Evolutionary conservation across 2,797 vertebrate genomes (phyloP), one percentile per base, ranked within the genome.

Genomic region (Notolabrus celidotus): DNA sequence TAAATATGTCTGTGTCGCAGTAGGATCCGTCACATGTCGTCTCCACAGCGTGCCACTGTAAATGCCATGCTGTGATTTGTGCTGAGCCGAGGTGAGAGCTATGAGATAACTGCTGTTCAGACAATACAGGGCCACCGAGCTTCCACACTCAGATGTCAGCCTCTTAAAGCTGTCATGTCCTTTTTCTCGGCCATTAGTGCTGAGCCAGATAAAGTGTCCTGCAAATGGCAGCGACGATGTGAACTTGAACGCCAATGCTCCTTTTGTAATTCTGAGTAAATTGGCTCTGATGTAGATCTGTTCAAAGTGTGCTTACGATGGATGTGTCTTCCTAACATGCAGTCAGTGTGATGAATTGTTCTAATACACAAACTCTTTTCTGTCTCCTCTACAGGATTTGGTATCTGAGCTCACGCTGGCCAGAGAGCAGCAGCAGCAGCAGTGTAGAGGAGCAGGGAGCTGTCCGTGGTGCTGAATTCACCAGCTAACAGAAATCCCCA

Each of bases 391-490:
- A 17, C 84, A 92, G 82, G 79, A 50, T 68, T 58, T 56, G 31
- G 50, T 46, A 51, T 49, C 66, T 15, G 66, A 67, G 66, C 7
- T 23, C 36, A 22, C 20, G 33, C 57, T 22, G 67, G 71, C 64
- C 71, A 19, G 14, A 74, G 60, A 22, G 54, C 42, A 46, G 45
- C 20, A 12, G 15, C 76, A 63, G 68, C 71, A 49, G 70, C 59
- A 58, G 73, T 34, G 63, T 76, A 59, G 75, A 52, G 70, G 82
- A 81, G 49, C 77, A 55, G 46, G 80, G 77, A 84, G 77, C 88
- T 86, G 78, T 89, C 84, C 78, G 62, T 8, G 75, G 89, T 82
- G 62, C 89, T 90, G 86, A 91, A 79, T 66, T 84, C 66, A 68
- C 67, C 66, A 73, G 59, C 67, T 25, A 46, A 60, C 64, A 71